Base-by-base conservation (phyloP, 1,140 invertebrate species). In the Bombyx mandarina region DNA sequence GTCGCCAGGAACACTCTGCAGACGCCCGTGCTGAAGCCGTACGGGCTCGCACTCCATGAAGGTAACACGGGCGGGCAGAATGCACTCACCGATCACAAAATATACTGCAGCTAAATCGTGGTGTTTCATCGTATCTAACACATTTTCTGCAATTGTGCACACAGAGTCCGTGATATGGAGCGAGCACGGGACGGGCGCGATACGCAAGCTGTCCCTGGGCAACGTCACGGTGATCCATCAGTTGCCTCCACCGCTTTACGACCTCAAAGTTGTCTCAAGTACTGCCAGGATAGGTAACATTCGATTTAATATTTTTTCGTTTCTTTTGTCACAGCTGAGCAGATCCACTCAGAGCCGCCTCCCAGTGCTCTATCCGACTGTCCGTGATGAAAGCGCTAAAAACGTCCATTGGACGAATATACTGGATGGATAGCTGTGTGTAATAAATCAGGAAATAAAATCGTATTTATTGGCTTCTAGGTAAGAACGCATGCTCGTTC, bases 101-200 rank as follows among this genome's bases (percentile, higher is more conserved):
- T 50, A 10, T 57, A n/a, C 10, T 47, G 45, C 8, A 3, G 2
- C 26, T 35, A 12, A 47, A 47, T 47, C 2, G 45, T 12, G n/a
- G 45, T 47, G 6, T 12, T 2, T 7, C 45, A 6, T 52, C 8
- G 26, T 56, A 47, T 8, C 7, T 50, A 50, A 50, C 49, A 7
- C 22, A 3, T 50, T 50, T 2, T 8, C 2, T 50, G 49, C 10
- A 35, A 35, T 35, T 35, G 26, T 35, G 26, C 26, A 35, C 43
- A 52, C 63, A 82, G 81, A 71, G 12, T 65, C 89, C 44, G 81
- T 96, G 10, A 93, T 92, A 65, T 96, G 93, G 92, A 93, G 92
- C 54, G 94, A 94, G 86, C 91, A 90, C 71, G 86, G 89, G 49
- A 88, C 90, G 70, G 92, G 92, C 26, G 75, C 77, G 42, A 77